Conservation (phyloP, 2,797 vertebrate genomes). For the Enteromius argenteus region DNA sequence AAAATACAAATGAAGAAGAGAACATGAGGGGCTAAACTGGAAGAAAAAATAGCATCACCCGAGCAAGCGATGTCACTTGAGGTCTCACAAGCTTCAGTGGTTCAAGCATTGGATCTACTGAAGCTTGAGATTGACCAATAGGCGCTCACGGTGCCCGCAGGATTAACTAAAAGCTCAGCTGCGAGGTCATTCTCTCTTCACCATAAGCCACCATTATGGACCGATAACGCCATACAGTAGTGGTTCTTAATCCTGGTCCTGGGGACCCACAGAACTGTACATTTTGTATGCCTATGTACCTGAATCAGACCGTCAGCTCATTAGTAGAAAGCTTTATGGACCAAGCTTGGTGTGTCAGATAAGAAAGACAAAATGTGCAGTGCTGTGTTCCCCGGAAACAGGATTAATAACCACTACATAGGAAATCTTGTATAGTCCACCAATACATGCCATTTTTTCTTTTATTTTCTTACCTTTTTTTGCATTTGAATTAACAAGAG, state of each 20-base stretch:
- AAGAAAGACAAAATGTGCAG: not conserved
- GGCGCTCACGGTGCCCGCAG: constrained; percentile 54
- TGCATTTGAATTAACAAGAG: not conserved
- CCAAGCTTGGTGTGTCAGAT: not conserved
- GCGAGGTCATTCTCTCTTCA: constrained; percentile 56
- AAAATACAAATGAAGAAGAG: constrained; percentile 22
- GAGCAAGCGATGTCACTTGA: constrained; percentile 55
- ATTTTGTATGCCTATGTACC: not conserved
- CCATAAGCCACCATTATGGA: constrained; percentile 43
- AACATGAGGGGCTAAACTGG: constrained; percentile 52
- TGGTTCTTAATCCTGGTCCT: not conserved
- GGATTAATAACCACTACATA: constrained; percentile 2
- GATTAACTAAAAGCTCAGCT: constrained; percentile 67
- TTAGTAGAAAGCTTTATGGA: not conserved
- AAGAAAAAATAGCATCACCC: not conserved
- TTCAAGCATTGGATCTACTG: constrained; percentile 33
- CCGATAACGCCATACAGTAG: not conserved
- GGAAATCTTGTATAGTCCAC: not conserved
- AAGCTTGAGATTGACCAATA: constrained; percentile 53
- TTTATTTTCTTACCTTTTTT: not conserved
- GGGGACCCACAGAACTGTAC: not conserved
- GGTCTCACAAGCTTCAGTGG: constrained; percentile 46
- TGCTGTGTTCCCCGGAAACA: not conserved
- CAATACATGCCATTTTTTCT: not conserved
- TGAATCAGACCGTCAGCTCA: not conserved